Conservation (phyloP, 1,140 invertebrate genomes). For the Drosophila mojavensis region DNA sequence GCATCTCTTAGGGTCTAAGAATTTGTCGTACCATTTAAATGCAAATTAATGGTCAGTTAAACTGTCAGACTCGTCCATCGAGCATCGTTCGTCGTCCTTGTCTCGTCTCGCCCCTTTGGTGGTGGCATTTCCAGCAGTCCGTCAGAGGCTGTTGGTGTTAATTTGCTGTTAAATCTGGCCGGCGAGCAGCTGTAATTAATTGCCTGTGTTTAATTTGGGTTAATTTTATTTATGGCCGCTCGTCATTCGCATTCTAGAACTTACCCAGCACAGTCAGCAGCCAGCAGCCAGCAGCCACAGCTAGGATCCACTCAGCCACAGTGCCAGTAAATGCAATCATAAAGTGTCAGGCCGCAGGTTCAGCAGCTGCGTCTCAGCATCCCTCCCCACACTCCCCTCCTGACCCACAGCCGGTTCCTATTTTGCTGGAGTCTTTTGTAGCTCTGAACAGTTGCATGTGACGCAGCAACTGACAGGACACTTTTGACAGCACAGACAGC, state of each 20-base stretch:
- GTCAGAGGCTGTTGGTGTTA: slow-evolving; percentile 74
- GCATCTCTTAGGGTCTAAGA: slow-evolving; percentile 35
- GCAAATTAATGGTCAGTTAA: slow-evolving; percentile 81
- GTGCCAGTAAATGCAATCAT: slow-evolving; percentile 45
- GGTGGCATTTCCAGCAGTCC: slow-evolving; percentile 32
- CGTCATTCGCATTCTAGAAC: slow-evolving; percentile 63
- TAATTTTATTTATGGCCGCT: slow-evolving; percentile 80
- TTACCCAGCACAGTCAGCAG: slow-evolving; percentile 14
- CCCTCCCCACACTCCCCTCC: neutral
- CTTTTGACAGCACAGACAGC: slow-evolving; percentile 74
- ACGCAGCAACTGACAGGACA: slow-evolving; percentile 73
- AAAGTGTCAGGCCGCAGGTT: slow-evolving; percentile 35
- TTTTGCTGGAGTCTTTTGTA: slow-evolving; percentile 45
- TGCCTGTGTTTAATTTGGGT: slow-evolving; percentile 81
- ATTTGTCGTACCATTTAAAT: slow-evolving; percentile 69
- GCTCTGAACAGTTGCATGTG: slow-evolving; percentile 53
- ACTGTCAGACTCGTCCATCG: slow-evolving; percentile 63
- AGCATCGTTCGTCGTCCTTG: neutral
- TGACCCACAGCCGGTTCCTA: neutral
- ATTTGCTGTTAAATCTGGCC: slow-evolving; percentile 78
- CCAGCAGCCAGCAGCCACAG: slow-evolving; percentile 25
- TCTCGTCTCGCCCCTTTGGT: slow-evolving; percentile 36
- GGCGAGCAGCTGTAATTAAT: slow-evolving; percentile 70
- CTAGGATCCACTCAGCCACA: slow-evolving; percentile 7
- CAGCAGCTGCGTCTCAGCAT: slow-evolving; percentile 5